Percentiles rank a stretch among this genome's conserved stretches.
Conservation (phyloP, 2,888 invertebrate species). For the Heliconius aoede region DNA sequence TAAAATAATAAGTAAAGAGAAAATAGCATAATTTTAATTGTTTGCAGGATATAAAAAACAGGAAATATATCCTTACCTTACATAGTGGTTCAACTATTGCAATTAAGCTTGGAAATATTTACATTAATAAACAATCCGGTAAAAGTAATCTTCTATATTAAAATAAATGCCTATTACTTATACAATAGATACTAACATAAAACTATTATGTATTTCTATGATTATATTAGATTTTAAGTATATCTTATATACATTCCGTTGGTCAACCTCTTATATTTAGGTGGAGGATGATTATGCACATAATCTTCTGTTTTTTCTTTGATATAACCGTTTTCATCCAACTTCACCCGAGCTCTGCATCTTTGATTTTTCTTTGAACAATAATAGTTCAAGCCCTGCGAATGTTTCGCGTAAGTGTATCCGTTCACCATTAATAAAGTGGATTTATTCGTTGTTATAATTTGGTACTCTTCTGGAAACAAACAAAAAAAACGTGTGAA, state of each 20-base stretch:
- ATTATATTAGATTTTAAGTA: neutral
- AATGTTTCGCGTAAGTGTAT: conserved; percentile 34
- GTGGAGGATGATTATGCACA: conserved; percentile 42
- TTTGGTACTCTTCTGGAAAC: conserved; percentile 27
- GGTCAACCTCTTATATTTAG: conserved; percentile 35
- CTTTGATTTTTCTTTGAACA: conserved; percentile 36
- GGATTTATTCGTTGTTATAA: conserved; percentile 28
- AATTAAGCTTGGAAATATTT: neutral
- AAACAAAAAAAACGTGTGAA: neutral
- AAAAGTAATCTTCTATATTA: neutral
- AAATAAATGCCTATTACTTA: neutral
- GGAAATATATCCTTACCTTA: neutral
- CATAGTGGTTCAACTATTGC: neutral
- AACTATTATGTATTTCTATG: neutral
- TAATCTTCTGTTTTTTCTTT: neutral
- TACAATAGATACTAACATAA: neutral
- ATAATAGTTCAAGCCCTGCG: conserved; percentile 25
- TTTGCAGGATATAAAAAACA: neutral
- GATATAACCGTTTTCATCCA: conserved; percentile 28
- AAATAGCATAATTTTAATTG: too few relatives aligned
- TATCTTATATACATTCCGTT: conserved; percentile 44
- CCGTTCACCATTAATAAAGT: conserved; percentile 34
- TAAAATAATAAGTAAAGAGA: neutral
- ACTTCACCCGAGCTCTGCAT: conserved; percentile 36
- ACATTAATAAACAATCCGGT: neutral